phyloP scores from a whole-genome alignment of 2,888 invertebrate genomes.

The Crematogaster levior region DNA sequence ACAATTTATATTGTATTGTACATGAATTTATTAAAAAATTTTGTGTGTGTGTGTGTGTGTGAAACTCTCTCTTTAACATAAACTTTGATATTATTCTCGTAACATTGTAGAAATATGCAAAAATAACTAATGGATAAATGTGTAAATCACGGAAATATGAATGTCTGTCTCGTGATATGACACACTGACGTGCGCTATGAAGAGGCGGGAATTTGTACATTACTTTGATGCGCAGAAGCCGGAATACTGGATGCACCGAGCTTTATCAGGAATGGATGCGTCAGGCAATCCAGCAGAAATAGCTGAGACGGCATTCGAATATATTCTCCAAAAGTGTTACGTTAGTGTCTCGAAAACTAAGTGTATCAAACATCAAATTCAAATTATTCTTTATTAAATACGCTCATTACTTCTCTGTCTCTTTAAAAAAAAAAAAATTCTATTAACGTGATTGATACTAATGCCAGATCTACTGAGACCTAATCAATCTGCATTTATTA shows the following conservation, averaged over 20 bases:
- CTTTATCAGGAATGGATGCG: conserved; percentile 76
- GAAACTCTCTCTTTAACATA: no score
- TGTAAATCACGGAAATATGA: conserved; percentile 11
- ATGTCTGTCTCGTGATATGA: background rate
- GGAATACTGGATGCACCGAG: conserved; percentile 66
- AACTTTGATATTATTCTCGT: background rate
- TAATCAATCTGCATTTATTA: background rate
- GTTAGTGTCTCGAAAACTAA: background rate
- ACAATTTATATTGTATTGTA: no score
- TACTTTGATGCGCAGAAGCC: conserved; percentile 77
- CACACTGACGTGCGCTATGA: conserved; percentile 10
- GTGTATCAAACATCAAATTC: background rate
- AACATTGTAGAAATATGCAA: background rate
- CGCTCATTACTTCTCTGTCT: background rate
- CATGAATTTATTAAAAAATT: no score
- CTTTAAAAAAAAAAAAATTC: background rate
- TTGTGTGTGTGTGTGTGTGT: no score
- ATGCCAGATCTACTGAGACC: background rate
- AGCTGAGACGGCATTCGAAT: conserved; percentile 70
- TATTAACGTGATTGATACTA: no score
- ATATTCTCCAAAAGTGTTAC: conserved; percentile 43
- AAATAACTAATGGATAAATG: background rate
- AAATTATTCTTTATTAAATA: background rate
- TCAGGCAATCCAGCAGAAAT: conserved; percentile 75
- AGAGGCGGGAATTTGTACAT: conserved; percentile 53